A percentile compares a stretch with the other conserved stretches of the same genome.
phyloP scores from a whole-genome alignment of 2,888 invertebrate genomes.

The Cyclophora punctaria region DNA sequence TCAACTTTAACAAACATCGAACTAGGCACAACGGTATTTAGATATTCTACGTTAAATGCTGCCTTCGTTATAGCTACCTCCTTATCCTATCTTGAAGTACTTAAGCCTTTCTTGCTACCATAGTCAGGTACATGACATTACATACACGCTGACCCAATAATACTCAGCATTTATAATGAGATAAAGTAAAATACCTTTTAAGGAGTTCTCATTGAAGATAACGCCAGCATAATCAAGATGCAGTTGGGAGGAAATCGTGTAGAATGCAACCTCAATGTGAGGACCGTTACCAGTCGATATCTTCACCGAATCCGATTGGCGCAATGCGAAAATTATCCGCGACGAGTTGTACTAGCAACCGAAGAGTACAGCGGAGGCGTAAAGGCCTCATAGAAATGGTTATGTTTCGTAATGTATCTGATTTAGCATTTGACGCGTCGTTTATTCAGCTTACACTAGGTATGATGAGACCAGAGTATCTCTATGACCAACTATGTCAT shows the following conservation, averaged over 20 bases:
- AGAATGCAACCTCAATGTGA: conserved; percentile 57
- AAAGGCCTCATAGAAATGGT: conserved; percentile 59
- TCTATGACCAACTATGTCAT: conserved; percentile 40
- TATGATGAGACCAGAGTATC: conserved; percentile 56
- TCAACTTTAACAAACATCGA: too few species aligned
- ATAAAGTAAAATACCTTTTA: conserved; percentile 13
- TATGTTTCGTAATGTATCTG: conserved; percentile 67
- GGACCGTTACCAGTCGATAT: conserved; percentile 64
- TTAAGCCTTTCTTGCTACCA: too few species aligned
- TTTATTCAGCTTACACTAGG: conserved; percentile 54
- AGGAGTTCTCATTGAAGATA: conserved; percentile 36
- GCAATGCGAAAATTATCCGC: conserved; percentile 70
- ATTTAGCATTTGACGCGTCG: conserved; percentile 61
- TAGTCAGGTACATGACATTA: too few species aligned
- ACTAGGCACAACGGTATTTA: too few species aligned
- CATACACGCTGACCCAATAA: too few species aligned
- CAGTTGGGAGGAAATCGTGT: conserved; percentile 44
- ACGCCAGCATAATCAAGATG: conserved; percentile 43
- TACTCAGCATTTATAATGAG: too few species aligned
- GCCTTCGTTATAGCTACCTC: too few species aligned
- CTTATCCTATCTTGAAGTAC: too few species aligned
- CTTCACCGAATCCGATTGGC: conserved; percentile 58
- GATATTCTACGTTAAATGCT: too few species aligned
- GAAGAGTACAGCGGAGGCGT: conserved; percentile 54
- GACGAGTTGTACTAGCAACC: conserved; percentile 20